These are phyloP conservation scores for Cyphomyrmex costatus DNA, from an alignment of 1,140 invertebrate genomes.

Conservation along the genomic window DNA sequence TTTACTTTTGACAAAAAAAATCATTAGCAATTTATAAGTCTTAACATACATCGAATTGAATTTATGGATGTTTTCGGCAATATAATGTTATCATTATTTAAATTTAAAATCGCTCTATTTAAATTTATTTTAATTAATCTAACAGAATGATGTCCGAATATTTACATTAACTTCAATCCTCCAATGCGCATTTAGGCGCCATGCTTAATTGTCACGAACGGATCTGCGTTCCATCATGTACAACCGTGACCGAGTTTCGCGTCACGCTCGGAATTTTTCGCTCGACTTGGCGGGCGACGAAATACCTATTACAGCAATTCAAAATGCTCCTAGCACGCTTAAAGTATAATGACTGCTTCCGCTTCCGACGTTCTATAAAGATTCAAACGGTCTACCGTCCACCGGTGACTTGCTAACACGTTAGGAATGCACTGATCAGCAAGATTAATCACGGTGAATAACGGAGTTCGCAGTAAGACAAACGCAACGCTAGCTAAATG, in stretches of 20 bases:
- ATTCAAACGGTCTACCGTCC: conserved; percentile 5
- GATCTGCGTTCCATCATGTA: neutral
- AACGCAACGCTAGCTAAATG: conserved; percentile 42
- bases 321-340: conserved; percentile 32
- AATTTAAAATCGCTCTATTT: neutral
- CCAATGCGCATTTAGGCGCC: neutral
- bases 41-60: conserved; percentile 9
- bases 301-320: conserved; percentile 35
- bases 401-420: conserved; percentile 25
- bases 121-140: neutral
- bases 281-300: neutral
- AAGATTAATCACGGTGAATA: conserved; percentile 74
- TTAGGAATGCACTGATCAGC: conserved; percentile 52
- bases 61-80: neutral
- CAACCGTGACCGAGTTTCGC: conserved; percentile 26
- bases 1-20: neutral
- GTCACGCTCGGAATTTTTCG: conserved; percentile 45
- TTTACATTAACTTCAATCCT: neutral
- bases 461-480: conserved; percentile 61
- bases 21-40: neutral
- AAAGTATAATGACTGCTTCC: conserved; percentile 42
- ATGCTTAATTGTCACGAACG: conserved; percentile 37
- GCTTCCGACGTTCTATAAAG: conserved; percentile 39
- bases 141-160: neutral
- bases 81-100: neutral